Percentiles rank a stretch among this genome's conserved stretches.
Conservation (phyloP, 2,888 invertebrate genomes). For the Tubulanus polymorphus region DNA sequence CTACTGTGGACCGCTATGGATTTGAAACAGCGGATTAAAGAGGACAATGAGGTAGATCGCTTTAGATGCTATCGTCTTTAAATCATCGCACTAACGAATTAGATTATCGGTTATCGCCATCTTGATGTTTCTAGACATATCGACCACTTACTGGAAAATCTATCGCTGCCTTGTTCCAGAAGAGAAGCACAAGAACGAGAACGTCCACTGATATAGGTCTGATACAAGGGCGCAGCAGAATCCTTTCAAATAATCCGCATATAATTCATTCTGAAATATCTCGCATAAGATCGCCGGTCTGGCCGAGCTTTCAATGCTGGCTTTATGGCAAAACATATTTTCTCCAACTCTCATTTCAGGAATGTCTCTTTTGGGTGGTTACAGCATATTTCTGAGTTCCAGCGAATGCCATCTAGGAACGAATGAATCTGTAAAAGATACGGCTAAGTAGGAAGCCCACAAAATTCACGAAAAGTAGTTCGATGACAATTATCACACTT, state of each 20-base stretch:
- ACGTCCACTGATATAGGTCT: constrained; percentile 37
- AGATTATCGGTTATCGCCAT: too few species aligned
- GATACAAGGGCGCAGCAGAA: too few species aligned
- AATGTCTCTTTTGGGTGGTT: constrained; percentile 34
- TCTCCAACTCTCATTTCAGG: constrained; percentile 26
- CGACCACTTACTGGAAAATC: constrained; percentile 33
- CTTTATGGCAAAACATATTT: too few species aligned
- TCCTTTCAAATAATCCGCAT: too few species aligned
- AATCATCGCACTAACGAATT: too few species aligned
- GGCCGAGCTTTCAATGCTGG: too few species aligned
- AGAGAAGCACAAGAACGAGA: constrained; percentile 39
- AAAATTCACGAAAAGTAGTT: too few species aligned
- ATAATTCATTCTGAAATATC: too few species aligned
- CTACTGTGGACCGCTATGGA: constrained; percentile 40
- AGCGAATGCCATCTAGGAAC: constrained; percentile 39
- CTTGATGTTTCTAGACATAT: constrained; percentile 24
- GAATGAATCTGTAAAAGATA: constrained; percentile 33
- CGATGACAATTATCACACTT: too few species aligned
- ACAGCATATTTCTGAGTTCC: constrained; percentile 31
- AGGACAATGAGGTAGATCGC: constrained; percentile 26
- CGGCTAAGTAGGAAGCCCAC: constrained; percentile 33
- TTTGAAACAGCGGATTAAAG: constrained; percentile 33
- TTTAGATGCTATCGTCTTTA: too few species aligned
- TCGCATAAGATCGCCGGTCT: too few species aligned
- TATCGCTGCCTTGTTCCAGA: constrained; percentile 37